Percentiles rank a stretch among this genome's conserved stretches.
Conservation (phyloP, 2,113 vertebrate genomes). For the Galbula dea region DNA sequence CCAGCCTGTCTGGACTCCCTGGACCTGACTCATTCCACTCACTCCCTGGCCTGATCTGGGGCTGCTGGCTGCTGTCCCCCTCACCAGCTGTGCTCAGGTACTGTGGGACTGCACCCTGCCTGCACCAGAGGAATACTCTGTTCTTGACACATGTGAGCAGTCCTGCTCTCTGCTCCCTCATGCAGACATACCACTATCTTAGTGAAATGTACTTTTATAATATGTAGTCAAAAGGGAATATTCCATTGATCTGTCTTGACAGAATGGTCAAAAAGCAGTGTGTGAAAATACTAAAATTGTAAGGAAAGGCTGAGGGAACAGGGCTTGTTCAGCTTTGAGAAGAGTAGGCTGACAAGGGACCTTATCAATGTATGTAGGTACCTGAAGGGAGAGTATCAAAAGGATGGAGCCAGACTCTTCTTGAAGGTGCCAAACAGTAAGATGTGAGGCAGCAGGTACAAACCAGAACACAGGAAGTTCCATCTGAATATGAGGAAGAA, state of each 20-base stretch:
- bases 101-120: fast-evolving
- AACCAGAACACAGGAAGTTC: no score
- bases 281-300: neutral
- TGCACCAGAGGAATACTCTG: fast-evolving
- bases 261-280: neutral
- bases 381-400: no score
- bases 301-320: no score
- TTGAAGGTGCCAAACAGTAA: no score
- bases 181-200: neutral
- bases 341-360: no score
- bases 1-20: neutral
- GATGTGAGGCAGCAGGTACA: no score
- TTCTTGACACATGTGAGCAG: neutral
- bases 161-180: fast-evolving
- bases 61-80: neutral
- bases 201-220: neutral
- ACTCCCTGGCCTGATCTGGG: no score
- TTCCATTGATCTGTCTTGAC: neutral
- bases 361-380: no score
- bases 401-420: no score
- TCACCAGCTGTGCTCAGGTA: neutral
- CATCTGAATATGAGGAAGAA: no score
- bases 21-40: neutral
- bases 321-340: no score
- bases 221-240: neutral